Evolutionary conservation across 2,888 invertebrate species (phyloP).

Genomic region (Boloria euphrosyne): DNA sequence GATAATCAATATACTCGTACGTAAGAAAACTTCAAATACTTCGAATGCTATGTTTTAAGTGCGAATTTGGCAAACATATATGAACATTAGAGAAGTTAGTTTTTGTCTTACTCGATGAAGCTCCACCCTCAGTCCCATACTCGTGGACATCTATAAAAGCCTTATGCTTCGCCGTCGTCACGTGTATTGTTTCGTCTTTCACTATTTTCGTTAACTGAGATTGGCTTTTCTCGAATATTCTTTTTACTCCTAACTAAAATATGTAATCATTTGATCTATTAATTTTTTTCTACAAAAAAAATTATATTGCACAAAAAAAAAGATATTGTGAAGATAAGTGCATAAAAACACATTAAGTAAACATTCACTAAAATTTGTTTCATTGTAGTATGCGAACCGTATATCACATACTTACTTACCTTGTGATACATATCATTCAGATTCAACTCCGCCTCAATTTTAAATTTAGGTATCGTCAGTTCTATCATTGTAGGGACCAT

Average conservation of each 20-base stretch:
- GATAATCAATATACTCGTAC: no score
- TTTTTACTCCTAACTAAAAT: constrained; percentile 84
- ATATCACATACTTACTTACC: constrained; percentile 43
- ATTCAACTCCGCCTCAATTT: constrained; percentile 48
- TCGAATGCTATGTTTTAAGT: no score
- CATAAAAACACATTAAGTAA: no score
- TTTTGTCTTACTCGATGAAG: constrained; percentile 85
- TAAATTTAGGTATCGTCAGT: constrained; percentile 87
- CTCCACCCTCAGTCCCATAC: constrained; percentile 89
- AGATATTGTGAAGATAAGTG: no score
- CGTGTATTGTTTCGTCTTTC: constrained; percentile 66
- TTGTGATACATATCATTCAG: constrained; percentile 47
- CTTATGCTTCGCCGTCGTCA: constrained; percentile 88
- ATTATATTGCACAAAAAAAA: no score
- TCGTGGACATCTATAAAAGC: constrained; percentile 91
- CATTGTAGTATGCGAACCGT: no score
- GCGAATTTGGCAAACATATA: no score
- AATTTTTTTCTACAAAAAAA: no score
- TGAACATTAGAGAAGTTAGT: not conserved
- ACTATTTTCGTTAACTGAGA: constrained; percentile 83
- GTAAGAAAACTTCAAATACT: no score
- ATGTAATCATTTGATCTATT: not conserved
- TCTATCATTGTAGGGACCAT: constrained; percentile 71
- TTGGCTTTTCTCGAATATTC: constrained; percentile 74
- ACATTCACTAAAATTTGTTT: no score